phyloP scores from a whole-genome alignment of 2,888 invertebrate species.

The Meandrusa payeni region DNA sequence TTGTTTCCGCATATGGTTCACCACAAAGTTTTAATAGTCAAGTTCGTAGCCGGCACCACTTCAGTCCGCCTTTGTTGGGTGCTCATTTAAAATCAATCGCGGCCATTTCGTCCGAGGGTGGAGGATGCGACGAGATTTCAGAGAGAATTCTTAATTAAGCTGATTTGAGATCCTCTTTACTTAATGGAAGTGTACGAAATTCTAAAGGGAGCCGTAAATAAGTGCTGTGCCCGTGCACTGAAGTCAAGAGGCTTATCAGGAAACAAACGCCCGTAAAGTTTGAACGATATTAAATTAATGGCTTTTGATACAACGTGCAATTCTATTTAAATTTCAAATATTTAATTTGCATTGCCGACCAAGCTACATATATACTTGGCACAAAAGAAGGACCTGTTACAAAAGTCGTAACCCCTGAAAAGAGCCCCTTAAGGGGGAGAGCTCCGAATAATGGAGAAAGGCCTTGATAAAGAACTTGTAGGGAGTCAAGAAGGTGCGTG shows the following conservation, averaged over 20 bases:
- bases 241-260: conserved; percentile 49
- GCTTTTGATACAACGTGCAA: background rate
- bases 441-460: too few relatives aligned
- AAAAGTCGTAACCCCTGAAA: too few relatives aligned
- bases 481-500: too few relatives aligned
- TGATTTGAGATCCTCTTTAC: conserved; percentile 66
- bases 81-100: conserved; percentile 78
- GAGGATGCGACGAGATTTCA: conserved; percentile 63
- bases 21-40: conserved; percentile 58
- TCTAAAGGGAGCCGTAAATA: conserved; percentile 63
- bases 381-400: too few relatives aligned
- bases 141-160: conserved; percentile 78
- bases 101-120: conserved; percentile 62
- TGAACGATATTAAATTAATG: background rate
- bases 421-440: too few relatives aligned
- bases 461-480: too few relatives aligned
- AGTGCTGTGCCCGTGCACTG: conserved; percentile 42
- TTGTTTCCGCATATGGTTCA: conserved; percentile 36
- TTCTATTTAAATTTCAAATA: too few relatives aligned
- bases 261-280: conserved; percentile 20
- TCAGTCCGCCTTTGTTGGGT: conserved; percentile 56
- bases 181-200: conserved; percentile 71
- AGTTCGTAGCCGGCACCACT: conserved; percentile 51
- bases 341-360: too few relatives aligned
- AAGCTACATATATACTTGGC: too few relatives aligned